Evolutionary conservation across 2,888 invertebrate genomes (phyloP), one percentile per base, ranked within the genome.

Genomic region (Caenorhabditis doughertyi): DNA sequence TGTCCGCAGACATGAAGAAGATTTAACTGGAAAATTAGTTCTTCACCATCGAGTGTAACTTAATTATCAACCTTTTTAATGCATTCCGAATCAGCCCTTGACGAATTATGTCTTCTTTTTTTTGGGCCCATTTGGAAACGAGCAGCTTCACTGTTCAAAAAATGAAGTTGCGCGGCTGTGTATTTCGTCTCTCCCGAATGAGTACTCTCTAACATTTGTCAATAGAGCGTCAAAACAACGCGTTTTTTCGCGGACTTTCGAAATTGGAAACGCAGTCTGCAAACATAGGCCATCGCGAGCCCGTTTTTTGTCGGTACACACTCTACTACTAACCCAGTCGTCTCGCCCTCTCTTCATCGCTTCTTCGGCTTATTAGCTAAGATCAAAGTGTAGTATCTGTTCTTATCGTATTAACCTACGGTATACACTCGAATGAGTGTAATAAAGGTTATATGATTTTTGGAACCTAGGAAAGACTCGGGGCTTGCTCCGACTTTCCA

Each of bases 341-440:
- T 2, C 16, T 62, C 9, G 25, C 25, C 16, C n/a, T 44, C 16
- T 23, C 21, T 18, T n/a, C 42, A 68, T 68, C 76, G 76, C 79
- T 67, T 70, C 79, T 79, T 79, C 79, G 70, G 79, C 70, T 74
- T 81, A 81, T 81, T 81, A 74, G 81, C 81, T 81, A 79, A 79
- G 72, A 72, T 79, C 67, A 70, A 70, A 70, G 70, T 53, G 51
- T 70, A 70, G 81, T 81, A 81, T 77, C 81, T 77, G 81, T 81
- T 81, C 81, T 81, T 81, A 81, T 81, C 81, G 81, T 81, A 81
- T 81, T 81, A 81, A 81, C 81, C 81, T 81, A 77, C 81, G 81
- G 77, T 81, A 81, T 80, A 80, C 80, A 79, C 60, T 79, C 79
- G 64, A 79, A 67, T 72, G 79, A 79, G 65, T 79, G 79, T 79